Evolutionary conservation across 2,888 invertebrate species (phyloP).

Genomic region (Athalia circularis): DNA sequence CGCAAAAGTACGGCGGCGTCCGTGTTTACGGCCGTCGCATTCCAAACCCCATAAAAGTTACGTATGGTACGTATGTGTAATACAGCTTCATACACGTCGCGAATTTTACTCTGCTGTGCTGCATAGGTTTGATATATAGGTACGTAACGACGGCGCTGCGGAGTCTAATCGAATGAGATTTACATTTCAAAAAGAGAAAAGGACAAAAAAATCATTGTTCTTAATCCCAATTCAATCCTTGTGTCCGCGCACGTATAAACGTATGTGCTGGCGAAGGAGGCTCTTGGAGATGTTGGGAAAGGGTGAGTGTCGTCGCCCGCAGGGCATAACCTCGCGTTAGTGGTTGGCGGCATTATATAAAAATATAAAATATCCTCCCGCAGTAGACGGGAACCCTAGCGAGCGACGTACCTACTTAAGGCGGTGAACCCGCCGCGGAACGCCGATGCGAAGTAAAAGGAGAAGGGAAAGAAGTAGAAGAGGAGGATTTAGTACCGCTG

Average conservation of each 20-base stretch:
- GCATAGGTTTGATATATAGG: not conserved
- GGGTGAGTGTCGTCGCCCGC: constrained; percentile 24
- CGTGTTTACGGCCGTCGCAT: constrained; percentile 55
- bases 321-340: constrained; percentile 43
- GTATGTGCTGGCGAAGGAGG: not conserved
- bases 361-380: constrained; percentile 58
- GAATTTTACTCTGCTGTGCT: not conserved
- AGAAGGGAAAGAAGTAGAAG: constrained; percentile 50
- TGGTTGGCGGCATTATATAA: constrained; percentile 49
- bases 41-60: constrained; percentile 45
- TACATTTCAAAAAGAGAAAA: not conserved
- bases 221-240: not conserved
- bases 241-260: not conserved
- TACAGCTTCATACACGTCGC: not conserved
- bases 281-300: not conserved
- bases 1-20: constrained; percentile 44
- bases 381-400: constrained; percentile 25
- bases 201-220: not conserved
- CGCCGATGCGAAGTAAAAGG: constrained; percentile 51
- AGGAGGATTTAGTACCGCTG: constrained; percentile 57
- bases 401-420: constrained; percentile 47
- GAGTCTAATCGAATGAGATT: not conserved
- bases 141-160: not conserved
- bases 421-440: constrained; percentile 53
- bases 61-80: too few relatives aligned